phyloP scores from a whole-genome alignment of 92 coral and sea anemone genomes.

The Palythoa heliodiscus region DNA sequence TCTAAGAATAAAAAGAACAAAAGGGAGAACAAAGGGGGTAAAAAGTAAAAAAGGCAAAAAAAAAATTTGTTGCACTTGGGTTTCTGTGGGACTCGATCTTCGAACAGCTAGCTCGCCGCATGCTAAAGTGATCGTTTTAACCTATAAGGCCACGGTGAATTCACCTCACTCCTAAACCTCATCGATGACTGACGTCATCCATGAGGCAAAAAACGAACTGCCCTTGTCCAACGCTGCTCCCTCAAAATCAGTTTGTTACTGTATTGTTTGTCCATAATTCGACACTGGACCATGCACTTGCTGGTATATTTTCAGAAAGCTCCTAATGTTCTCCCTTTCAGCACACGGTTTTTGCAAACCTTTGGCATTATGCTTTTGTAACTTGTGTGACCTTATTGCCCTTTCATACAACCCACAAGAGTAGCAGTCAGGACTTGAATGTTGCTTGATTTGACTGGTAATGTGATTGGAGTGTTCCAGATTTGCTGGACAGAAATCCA shows the following conservation, averaged over 20 bases:
- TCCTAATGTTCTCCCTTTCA: conserved; percentile 57
- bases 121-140: too few species aligned
- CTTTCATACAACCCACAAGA: conserved; percentile 79
- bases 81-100: too few species aligned
- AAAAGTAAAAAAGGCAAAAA: too few species aligned
- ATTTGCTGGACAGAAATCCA: conserved; percentile 66
- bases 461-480: conserved; percentile 72
- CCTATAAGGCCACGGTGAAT: too few species aligned
- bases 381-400: conserved; percentile 60
- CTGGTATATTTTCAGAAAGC: conserved; percentile 42
- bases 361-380: conserved; percentile 79
- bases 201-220: conserved; percentile 43
- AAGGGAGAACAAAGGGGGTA: too few species aligned
- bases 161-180: too few species aligned
- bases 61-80: too few species aligned
- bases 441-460: conserved; percentile 52
- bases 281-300: conserved; percentile 57
- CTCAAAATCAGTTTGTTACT: conserved; percentile 15
- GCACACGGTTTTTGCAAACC: conserved; percentile 70
- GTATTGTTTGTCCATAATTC: conserved; percentile 37
- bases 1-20: too few species aligned
- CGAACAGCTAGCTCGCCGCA: too few species aligned
- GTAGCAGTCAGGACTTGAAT: conserved; percentile 75
- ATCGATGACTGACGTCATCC: too few species aligned
- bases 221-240: conserved; percentile 9